Base-by-base conservation (phyloP, 1,140 invertebrate species). In the Drosophila punjabiensis region DNA sequence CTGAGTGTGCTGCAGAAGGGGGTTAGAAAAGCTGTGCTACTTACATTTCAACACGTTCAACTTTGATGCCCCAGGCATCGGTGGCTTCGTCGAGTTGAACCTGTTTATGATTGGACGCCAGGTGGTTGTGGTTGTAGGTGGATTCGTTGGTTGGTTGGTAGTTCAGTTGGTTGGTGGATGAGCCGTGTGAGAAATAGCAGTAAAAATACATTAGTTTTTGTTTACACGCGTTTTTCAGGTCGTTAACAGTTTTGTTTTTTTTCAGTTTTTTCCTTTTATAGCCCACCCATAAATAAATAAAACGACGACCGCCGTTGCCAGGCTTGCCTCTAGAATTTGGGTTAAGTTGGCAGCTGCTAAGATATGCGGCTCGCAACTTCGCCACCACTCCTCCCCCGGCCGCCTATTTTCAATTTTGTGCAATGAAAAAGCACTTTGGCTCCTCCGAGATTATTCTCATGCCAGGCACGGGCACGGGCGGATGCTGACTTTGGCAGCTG, bases 1-100 rank as follows among this genome's bases (percentile, higher is more conserved):
- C 55, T 39, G 60, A 56, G 32, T 61, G 77, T 65, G 69, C 32
- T 32, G 28, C 28, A 53, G 20, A 33, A 33, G 64, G 32, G 60
- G 62, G 65, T 37, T 52, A 66, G 61, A 78, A 88, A 88, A 82
- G 62, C 81, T 90, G 87, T 81, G 84, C 86, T 90, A 95, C 96
- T 96, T 94, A 98, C 97, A 99, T 98, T 95, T 99, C 98, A 48
- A 99, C 98, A 76, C 98, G 94, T 93, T 99, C 98, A 18, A 99
- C 98, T 94, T 99, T 98, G 79, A 99, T 98, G 20, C 98, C 98
- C 98, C 98, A 99, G 28, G 97, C 96, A 90, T 98, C 98, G 13
- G 98, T 99, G 16, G 97, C 98, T 93, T 98, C 98, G 93, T 99
- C 98, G 50, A 99, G 93, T 8, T 96, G 94, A 39, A 95, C 81